These are phyloP conservation scores for Silurus meridionalis DNA, from an alignment of 2,113 vertebrate species.

Conservation along the genomic window DNA sequence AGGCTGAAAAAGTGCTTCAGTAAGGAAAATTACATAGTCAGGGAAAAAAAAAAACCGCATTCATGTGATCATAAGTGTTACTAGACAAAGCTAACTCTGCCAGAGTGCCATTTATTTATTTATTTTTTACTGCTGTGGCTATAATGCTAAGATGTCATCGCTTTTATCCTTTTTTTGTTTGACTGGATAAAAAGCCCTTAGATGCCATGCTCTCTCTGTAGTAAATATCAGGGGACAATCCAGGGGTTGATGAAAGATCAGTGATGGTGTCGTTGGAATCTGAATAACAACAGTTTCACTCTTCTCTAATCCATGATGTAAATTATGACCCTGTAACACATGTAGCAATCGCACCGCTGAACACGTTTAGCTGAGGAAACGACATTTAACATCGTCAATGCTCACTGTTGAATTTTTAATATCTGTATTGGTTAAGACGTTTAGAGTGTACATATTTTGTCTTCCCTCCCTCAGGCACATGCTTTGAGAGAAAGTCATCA, in stretches of 20 bases:
- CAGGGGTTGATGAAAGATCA: not conserved
- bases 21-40: not conserved
- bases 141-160: not conserved
- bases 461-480: not conserved
- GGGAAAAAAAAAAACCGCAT: not conserved
- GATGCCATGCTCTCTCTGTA: not conserved
- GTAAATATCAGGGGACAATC: not conserved
- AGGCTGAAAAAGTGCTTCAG: slow-evolving; percentile 28
- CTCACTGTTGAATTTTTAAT: slow-evolving; percentile 29
- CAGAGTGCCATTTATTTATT: not conserved
- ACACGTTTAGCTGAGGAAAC: slow-evolving; percentile 12
- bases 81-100: not conserved
- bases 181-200: not conserved
- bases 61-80: not conserved
- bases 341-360: not conserved
- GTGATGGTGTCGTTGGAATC: slow-evolving; percentile 16
- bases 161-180: not conserved
- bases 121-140: not conserved
- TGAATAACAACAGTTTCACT: slow-evolving; percentile 1
- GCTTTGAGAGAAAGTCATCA: slow-evolving; percentile 2
- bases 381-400: slow-evolving; percentile 27
- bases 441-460: not conserved
- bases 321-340: slow-evolving; percentile 22
- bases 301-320: not conserved
- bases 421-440: not conserved